Evolutionary conservation across 1,140 invertebrate genomes (phyloP), one percentile per base, ranked within the genome.

Genomic region (Bombus affinis): DNA sequence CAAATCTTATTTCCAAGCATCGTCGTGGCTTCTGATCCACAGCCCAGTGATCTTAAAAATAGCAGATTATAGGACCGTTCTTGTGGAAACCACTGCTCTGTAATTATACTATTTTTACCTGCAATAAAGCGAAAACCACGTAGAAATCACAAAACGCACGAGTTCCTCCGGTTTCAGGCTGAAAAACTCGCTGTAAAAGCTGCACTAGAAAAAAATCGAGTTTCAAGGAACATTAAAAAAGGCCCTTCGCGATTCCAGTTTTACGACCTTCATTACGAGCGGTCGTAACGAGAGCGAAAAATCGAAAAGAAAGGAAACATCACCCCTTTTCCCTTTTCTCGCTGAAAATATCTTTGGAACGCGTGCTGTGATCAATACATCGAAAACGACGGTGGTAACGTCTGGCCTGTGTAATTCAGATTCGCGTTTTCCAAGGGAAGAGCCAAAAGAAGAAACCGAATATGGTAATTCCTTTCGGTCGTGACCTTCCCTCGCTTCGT

Each of bases 381-480:
- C 73, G n/a, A 57, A 53, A 75, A 66, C 57, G n/a, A 44, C 53
- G 15, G 44, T 15, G 62, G 44, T 76, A 83, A 83, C 44, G n/a
- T 22, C 1, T 15, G 22, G 32, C 37, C 13, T 66, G 35, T 8
- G 44, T 83, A 39, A 83, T 68, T 85, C 72, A 28, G 35, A 79
- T 18, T 44, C 62, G 28, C 35, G 65, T 37, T n/a, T 37, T 35
- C 35, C 47, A 15, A 28, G 44, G n/a, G 57, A 25, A 25, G 32
- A 32, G 32, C 62, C 81, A 25, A 59, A 2, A 42, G 25, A 66
- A 42, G 39, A 25, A 68, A 35, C 22, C 62, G 53, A 39, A 35
- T 70, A 79, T 77, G 80, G 66, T 77, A 83, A 83, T 71, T 66
- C 32, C 59, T 62, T n/a, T n/a, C 59, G 0, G 18, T 53, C 47